Base-by-base conservation (phyloP, 2,113 vertebrate genomes). In the Gallinago media region DNA sequence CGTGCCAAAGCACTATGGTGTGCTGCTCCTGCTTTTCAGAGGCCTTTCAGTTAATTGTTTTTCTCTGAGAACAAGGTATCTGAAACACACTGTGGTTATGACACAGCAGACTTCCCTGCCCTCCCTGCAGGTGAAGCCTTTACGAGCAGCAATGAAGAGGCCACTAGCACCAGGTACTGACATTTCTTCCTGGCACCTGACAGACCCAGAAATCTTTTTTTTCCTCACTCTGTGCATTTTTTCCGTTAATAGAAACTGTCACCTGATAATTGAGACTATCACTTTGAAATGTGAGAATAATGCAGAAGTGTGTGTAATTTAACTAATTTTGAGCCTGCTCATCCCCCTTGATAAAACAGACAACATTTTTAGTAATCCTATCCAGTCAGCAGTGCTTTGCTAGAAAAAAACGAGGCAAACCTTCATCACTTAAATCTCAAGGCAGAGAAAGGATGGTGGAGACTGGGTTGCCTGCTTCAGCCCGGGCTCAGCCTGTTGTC, bases 191-290 rank as follows among this genome's bases (percentile, higher is more conserved):
- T 5, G 21, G 77, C 22, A 63, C 32, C 65, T 88, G 52, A 3
- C 61, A 91, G 31, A 85, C 85, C 16, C 29, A 93, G 75, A 55
- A 92, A 67, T 8, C n/a, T 8, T 19, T 15, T 63, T 12, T 62
- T 50, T 44, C 62, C 29, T 25, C 22, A 11, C 32, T 66, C 27
- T 11, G 11, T 73, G 73, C n/a, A 71, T 86, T 92, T 74, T 88
- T 82, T 38, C 59, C 2, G 0, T 74, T 90, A 93, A 92, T 78
- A 89, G 81, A 83, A 93, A 62, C 78, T 94, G 87, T 92, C 88
- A 93, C 36, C 85, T 85, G 70, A 38, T 94, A 94, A 92, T 83
- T 83, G 88, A 96, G 94, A 93, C 67, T 76, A 73, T 73, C 72
- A 58, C 54, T 59, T 17, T 88, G 74, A 82, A 89, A 83, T 42